Percentiles rank a stretch among this genome's conserved stretches.
These are phyloP conservation scores for Huso huso DNA, from an alignment of 2,797 vertebrate genomes.

Conservation along the genomic window DNA sequence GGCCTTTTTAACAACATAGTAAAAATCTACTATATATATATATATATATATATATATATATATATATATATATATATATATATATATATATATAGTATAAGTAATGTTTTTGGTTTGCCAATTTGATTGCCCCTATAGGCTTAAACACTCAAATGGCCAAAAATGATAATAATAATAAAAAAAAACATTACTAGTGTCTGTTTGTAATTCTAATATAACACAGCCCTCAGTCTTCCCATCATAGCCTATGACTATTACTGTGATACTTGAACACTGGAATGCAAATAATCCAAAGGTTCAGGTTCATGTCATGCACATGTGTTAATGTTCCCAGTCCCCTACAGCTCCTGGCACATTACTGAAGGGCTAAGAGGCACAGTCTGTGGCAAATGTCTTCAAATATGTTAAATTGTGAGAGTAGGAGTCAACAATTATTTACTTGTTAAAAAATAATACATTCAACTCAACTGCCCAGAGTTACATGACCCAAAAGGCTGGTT, in stretches of 20 bases:
- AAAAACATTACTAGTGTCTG: too few relatives aligned
- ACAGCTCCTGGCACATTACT: slow-evolving; percentile 40
- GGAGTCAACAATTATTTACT: slow-evolving; percentile 60
- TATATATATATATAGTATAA: too few relatives aligned
- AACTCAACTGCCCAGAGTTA: slow-evolving; percentile 52
- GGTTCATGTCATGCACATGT: slow-evolving; percentile 54
- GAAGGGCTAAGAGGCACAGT: slow-evolving; percentile 41
- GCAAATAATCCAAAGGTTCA: slow-evolving; percentile 56
- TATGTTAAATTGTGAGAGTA: slow-evolving; percentile 48
- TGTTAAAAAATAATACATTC: slow-evolving; percentile 57
- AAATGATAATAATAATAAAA: too few relatives aligned
- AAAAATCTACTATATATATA: too few relatives aligned
- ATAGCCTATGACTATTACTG: slow-evolving; percentile 27
- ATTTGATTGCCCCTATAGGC: too few relatives aligned
- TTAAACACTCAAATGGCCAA: too few relatives aligned
- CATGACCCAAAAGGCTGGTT: slow-evolving; percentile 63
- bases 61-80: too few relatives aligned
- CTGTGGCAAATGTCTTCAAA: slow-evolving; percentile 35
- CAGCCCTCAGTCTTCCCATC: slow-evolving; percentile 41
- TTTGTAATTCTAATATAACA: slow-evolving; percentile 48
- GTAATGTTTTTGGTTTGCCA: too few relatives aligned
- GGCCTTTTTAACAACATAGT: too few relatives aligned
- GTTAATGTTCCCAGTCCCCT: slow-evolving; percentile 49
- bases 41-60: too few relatives aligned
- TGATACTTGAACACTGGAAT: slow-evolving; percentile 55